Evolutionary conservation across 1,140 invertebrate genomes (phyloP), one percentile per base, ranked within the genome.

Genomic region (Philotrypesis tridentata): DNA sequence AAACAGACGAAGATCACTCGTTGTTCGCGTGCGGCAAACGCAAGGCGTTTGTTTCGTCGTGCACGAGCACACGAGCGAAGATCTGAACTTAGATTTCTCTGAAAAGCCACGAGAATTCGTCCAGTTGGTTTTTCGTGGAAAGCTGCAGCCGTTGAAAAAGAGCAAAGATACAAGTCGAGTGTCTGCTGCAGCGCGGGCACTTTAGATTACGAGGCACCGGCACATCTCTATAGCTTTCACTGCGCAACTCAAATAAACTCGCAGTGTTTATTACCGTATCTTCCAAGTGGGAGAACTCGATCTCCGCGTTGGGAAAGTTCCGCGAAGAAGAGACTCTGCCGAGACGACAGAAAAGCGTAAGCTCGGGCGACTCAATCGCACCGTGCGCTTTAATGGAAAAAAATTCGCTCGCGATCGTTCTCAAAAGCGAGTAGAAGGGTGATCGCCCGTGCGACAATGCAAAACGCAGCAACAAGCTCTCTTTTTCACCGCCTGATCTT

Each of bases 401-500:
- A n/a, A n/a, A n/a, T n/a, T n/a, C n/a, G n/a, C n/a, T n/a, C n/a
- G n/a, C n/a, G n/a, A n/a, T n/a, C n/a, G n/a, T 37, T 37, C 33
- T 37, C 33, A 37, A 37, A 9, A 5, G 33, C 33, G 48, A 1
- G n/a, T 17, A n/a, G 17, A 55, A 17, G 48, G 21, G 1, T 6
- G 9, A 37, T 37, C 14, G 21, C 21, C 48, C 48, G 14, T 17
- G 17, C 43, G 1, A 4, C 17, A 0, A 14, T 17, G 9, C 14
- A 17, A 55, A 55, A 55, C 48, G 48, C 48, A 55, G 21, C 48
- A 55, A 55, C 48, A 55, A 55, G 21, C 21, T 48, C 43, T 55
- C 43, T 55, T 55, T 55, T 55, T 55, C 14, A 55, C 31, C 29
- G 31, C 37, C 40, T 55, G 78, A 79, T 73, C 70, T 43, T 80